Percentiles rank a stretch among this genome's conserved stretches.
Conservation (phyloP, 2,797 vertebrate genomes). For the Columba guinea region DNA sequence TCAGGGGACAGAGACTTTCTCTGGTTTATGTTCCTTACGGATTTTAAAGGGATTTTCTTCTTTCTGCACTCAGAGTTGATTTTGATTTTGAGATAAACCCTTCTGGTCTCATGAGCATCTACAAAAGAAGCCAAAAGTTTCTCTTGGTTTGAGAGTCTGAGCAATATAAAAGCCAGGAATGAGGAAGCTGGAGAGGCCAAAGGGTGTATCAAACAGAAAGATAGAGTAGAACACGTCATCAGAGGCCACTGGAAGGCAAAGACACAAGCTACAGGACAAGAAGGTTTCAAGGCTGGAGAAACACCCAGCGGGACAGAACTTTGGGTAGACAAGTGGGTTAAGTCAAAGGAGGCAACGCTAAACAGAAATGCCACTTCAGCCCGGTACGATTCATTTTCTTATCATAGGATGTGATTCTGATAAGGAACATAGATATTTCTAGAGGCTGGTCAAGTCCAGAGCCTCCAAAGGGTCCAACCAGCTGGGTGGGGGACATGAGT, state of each 20-base stretch:
- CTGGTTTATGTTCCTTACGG: background rate
- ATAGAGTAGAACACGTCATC: background rate
- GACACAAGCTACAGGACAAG: background rate
- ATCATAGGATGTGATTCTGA: background rate
- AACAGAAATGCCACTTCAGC: background rate
- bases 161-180: background rate
- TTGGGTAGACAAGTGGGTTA: background rate
- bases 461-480: background rate
- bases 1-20: background rate
- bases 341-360: background rate
- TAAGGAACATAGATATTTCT: background rate
- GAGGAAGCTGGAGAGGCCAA: background rate
- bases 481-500: no score
- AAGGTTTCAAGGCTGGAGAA: background rate
- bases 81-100: background rate
- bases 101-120: background rate
- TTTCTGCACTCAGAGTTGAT: background rate
- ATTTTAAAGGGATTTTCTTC: background rate
- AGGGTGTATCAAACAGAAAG: background rate
- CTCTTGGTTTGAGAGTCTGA: background rate
- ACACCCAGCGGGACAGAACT: background rate
- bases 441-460: background rate
- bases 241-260: background rate
- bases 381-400: background rate
- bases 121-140: background rate